A percentile compares a stretch with the other conserved stretches of the same genome.
Conservation (phyloP, 92 coral and sea anemone species). For the Phenganax subtilis region DNA sequence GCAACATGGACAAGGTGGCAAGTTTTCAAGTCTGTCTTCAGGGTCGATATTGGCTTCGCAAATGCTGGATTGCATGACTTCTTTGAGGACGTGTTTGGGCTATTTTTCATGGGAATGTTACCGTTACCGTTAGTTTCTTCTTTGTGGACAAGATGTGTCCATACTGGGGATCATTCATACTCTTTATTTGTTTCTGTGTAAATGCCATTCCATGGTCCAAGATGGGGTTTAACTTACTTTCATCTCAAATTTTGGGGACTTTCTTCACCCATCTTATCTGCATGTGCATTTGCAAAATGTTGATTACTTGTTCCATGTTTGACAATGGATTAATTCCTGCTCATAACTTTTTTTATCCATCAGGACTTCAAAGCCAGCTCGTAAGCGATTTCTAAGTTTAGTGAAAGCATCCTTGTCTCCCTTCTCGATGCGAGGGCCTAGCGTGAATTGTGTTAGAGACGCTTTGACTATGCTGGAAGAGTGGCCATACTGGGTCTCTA, state of each 20-base stretch:
- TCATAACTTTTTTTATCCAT: conserved; percentile 26
- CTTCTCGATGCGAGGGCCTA: conserved; percentile 30
- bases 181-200: conserved; percentile 23
- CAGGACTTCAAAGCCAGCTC: conserved; percentile 30
- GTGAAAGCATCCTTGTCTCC: conserved; percentile 37
- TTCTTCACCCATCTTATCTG: conserved; percentile 50
- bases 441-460: not conserved
- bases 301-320: conserved; percentile 37
- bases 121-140: not conserved
- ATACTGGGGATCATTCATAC: conserved; percentile 51
- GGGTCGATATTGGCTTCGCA: conserved; percentile 24
- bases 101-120: not conserved
- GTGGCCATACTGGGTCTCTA: conserved; percentile 44
- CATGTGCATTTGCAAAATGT: conserved; percentile 39
- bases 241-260: conserved; percentile 35
- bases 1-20: conserved; percentile 36
- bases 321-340: conserved; percentile 41
- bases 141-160: conserved; percentile 27
- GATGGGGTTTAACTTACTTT: conserved; percentile 27
- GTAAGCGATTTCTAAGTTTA: conserved; percentile 36
- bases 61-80: too few species aligned
- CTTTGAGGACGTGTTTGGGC: not conserved
- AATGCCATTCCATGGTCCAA: conserved; percentile 27
- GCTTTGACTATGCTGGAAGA: conserved; percentile 51
- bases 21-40: not conserved